Base-by-base conservation (phyloP, 2,888 invertebrate genomes). In the Griposia aprilina region DNA sequence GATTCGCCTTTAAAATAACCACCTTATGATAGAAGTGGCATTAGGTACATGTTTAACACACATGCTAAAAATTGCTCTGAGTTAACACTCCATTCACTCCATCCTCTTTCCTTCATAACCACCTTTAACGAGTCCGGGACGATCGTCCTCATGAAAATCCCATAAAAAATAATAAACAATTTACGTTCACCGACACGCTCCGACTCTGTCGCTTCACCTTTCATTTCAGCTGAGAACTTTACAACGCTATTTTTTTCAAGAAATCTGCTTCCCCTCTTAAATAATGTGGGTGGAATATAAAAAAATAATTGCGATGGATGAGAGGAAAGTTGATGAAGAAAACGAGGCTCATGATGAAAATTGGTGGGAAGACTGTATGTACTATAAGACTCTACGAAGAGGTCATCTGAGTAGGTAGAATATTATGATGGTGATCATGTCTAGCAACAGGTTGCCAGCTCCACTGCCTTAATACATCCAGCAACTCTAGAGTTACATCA, bases 161-260 rank as follows among this genome's bases (percentile, higher is more conserved):
- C 95, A 94, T 96, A 96, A 96, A 96, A 96, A 96, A 96, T 96
- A 96, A 96, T 96, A 96, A 95, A 96, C 96, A 96, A 96, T 96
- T 96, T 96, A 95, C 93, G 94, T 96, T 96, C 96, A 76, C 85
- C 90, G 95, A 95, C 96, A 96, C 96, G 96, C 94, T 93, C 95
- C 90, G 90, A 80, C 89, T 92, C 90, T 90, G 87, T 92, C 94
- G 93, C 94, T 93, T 93, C 92, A 91, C 91, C 91, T 93, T 92
- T 89, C 86, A 90, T 91, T 92, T 92, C 91, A 93, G 86, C 90
- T 86, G 81, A 87, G 87, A 90, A 88, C 88, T 86, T 89, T 88
- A 87, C 86, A 84, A 79, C 80, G 83, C 80, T 45, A 82, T 85
- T 82, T 90, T 83, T 82, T 88, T 82, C 68, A 86, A 82, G 82